Evolutionary conservation across 1,140 invertebrate genomes (phyloP).

Genomic region (Samia ricini): DNA sequence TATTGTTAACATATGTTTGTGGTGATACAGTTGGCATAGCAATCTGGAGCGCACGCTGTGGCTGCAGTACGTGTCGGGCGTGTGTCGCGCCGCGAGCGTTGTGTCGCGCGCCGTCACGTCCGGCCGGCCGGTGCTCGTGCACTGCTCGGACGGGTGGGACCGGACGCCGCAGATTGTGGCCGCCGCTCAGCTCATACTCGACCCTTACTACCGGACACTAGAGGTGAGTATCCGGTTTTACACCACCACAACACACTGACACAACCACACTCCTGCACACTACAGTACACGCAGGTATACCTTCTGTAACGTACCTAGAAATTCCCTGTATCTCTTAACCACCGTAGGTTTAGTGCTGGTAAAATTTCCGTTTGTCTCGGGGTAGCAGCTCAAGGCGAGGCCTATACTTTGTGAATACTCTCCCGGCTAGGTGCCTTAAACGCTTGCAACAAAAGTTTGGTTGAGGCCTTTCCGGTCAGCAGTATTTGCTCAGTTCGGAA

Average conservation of each 20-base stretch:
- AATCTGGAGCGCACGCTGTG: constrained; percentile 92
- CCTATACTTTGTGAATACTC: too few relatives aligned
- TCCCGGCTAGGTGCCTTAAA: too few relatives aligned
- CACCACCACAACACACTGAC: not conserved
- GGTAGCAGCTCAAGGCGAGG: too few relatives aligned
- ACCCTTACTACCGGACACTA: constrained; percentile 95
- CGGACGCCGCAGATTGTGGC: constrained; percentile 96
- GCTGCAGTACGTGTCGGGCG: constrained; percentile 92
- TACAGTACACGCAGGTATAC: not conserved
- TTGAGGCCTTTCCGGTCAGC: too few relatives aligned
- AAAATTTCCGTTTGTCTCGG: too few relatives aligned
- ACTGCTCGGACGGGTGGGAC: constrained; percentile 99
- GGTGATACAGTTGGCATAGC: constrained; percentile 95
- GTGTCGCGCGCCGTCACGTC: constrained; percentile 90
- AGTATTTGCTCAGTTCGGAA: too few relatives aligned
- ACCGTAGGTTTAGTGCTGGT: too few relatives aligned
- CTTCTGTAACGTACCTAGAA: not conserved
- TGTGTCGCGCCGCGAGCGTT: constrained; percentile 88
- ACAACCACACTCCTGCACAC: too few relatives aligned
- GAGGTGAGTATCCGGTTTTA: constrained; percentile 79
- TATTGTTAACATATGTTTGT: too few relatives aligned
- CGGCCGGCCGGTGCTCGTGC: constrained; percentile 94
- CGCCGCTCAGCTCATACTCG: constrained; percentile 93
- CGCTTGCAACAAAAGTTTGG: too few relatives aligned
- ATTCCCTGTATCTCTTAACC: too few relatives aligned